phyloP scores from a whole-genome alignment of 2,888 invertebrate species.

The Metacarcinus magister region DNA sequence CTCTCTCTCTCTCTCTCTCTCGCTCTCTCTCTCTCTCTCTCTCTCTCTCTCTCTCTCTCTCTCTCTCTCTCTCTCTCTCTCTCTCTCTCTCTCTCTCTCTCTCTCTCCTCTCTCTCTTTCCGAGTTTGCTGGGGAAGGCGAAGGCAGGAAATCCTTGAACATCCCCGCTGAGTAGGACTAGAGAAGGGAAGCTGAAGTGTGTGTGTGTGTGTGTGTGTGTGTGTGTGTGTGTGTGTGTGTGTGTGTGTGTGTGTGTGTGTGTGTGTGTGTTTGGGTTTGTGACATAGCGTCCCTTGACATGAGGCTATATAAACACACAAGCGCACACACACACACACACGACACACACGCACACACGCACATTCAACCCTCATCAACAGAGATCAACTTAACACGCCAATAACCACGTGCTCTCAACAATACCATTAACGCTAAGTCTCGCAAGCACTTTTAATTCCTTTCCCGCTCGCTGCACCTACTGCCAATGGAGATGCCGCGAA shows the following conservation, averaged over 20 bases:
- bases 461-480: too few species aligned
- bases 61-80: conserved; percentile 43
- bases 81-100: conserved; percentile 33
- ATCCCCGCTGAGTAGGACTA: not conserved
- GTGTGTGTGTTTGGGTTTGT: not conserved
- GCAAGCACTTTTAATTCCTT: too few species aligned
- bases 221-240: not conserved
- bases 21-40: conserved; percentile 35
- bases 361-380: too few species aligned
- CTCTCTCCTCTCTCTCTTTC: conserved; percentile 26
- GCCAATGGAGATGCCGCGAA: too few species aligned
- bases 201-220: not conserved
- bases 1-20: conserved; percentile 26
- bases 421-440: too few species aligned
- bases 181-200: not conserved
- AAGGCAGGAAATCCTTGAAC: not conserved
- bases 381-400: too few species aligned
- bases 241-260: not conserved
- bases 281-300: not conserved
- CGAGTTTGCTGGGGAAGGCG: not conserved
- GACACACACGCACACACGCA: too few species aligned
- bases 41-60: conserved; percentile 38
- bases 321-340: too few species aligned
- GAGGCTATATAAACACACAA: too few species aligned
- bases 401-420: too few species aligned